A percentile compares a stretch with the other conserved stretches of the same genome.
Evolutionary conservation across 2,113 vertebrate species (phyloP).

Genomic region (Pelobates fuscus): DNA sequence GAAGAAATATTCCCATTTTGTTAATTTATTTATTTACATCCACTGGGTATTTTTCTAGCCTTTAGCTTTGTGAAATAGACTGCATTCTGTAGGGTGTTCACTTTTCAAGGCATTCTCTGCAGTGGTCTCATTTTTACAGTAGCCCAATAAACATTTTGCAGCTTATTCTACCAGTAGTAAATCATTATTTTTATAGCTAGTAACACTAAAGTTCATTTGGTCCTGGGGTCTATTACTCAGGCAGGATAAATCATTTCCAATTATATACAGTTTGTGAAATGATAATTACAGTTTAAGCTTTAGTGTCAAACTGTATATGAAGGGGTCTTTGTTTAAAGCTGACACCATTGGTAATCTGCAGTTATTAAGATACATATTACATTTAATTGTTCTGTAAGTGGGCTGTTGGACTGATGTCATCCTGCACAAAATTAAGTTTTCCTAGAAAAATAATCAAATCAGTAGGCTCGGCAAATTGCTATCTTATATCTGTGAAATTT

Average conservation of each 20-base stretch:
- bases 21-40: too few species aligned
- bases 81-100: too few species aligned
- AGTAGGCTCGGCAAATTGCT: too few species aligned
- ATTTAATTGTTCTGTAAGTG: not conserved
- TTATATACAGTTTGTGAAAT: constrained; percentile 3
- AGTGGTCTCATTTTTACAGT: too few species aligned
- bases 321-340: not conserved
- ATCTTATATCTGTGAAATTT: too few species aligned
- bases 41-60: too few species aligned
- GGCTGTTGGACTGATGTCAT: not conserved
- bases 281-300: not conserved
- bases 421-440: too few species aligned
- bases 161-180: not conserved
- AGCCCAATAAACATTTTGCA: not conserved
- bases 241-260: not conserved
- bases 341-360: not conserved
- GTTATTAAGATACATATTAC: not conserved
- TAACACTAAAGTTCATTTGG: not conserved
- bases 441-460: too few species aligned
- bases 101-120: too few species aligned
- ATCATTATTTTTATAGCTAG: not conserved
- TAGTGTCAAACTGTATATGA: not conserved
- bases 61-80: too few species aligned
- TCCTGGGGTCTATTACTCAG: not conserved
- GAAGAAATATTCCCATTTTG: too few species aligned